Percentiles rank a stretch among this genome's conserved stretches.
These are phyloP conservation scores for Limosa lapponica DNA, from an alignment of 2,797 vertebrate species.

Conservation along the genomic window DNA sequence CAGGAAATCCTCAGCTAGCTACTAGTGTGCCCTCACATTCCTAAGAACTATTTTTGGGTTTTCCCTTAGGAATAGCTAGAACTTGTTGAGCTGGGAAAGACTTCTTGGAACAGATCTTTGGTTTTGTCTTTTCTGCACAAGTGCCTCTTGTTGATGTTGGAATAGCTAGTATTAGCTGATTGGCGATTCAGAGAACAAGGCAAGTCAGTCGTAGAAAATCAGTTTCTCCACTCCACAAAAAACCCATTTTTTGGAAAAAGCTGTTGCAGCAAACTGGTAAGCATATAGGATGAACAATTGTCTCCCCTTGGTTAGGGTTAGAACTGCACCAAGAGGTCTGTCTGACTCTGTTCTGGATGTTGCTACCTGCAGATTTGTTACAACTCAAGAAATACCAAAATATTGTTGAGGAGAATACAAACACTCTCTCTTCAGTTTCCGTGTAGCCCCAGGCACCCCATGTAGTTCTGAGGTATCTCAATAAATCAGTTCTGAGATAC, in stretches of 20 bases:
- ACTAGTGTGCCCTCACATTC: slow-evolving; percentile 54
- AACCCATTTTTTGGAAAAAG: neutral
- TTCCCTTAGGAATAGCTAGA: slow-evolving; percentile 59
- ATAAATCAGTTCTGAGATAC: neutral
- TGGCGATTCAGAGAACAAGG: slow-evolving; percentile 36
- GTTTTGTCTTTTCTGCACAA: slow-evolving; percentile 61
- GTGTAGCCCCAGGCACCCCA: neutral
- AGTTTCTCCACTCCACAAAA: neutral
- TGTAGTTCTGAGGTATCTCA: neutral
- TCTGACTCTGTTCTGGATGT: neutral
- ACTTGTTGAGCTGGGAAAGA: slow-evolving; percentile 66
- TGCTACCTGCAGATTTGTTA: neutral
- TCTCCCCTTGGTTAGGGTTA: neutral
- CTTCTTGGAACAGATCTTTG: slow-evolving; percentile 55
- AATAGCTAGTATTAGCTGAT: slow-evolving; percentile 3
- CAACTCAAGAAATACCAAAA: accelerated
- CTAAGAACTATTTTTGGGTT: slow-evolving; percentile 45
- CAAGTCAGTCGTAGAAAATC: neutral
- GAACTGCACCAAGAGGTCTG: neutral
- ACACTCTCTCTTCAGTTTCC: neutral
- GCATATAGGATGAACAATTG: neutral
- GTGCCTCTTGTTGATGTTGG: slow-evolving; percentile 50
- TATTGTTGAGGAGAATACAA: neutral
- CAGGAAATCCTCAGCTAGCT: slow-evolving; percentile 61
- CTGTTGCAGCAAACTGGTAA: neutral